Conservation (phyloP, 1,140 invertebrate species). For the Aricia agestis region DNA sequence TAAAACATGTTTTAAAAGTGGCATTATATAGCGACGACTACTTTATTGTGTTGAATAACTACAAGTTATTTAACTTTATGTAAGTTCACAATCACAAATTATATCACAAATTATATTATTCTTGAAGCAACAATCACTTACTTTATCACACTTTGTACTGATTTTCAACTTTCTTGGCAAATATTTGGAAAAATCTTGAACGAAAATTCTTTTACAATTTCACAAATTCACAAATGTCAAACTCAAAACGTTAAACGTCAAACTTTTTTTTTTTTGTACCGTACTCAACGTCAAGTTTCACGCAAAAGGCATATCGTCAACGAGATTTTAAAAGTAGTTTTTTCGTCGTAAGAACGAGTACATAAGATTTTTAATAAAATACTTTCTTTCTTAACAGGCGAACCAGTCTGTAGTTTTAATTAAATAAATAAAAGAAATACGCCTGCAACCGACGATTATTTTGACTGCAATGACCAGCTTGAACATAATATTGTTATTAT, state of each 20-base stretch:
- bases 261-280: slow-evolving; percentile 47
- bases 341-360: too few relatives aligned
- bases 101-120: not conserved
- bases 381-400: too few relatives aligned
- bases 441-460: slow-evolving; percentile 30
- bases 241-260: slow-evolving; percentile 1
- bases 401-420: too few relatives aligned
- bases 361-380: too few relatives aligned
- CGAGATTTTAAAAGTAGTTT: slow-evolving; percentile 27
- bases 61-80: not conserved
- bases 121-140: not conserved
- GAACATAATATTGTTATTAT: slow-evolving; percentile 29
- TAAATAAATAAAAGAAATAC: not conserved
- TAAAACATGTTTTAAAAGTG: not conserved
- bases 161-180: not conserved
- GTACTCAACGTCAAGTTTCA: slow-evolving; percentile 40
- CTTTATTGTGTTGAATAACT: not conserved
- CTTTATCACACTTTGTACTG: not conserved
- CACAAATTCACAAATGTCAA: slow-evolving; percentile 47
- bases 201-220: not conserved
- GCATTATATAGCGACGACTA: too few relatives aligned
- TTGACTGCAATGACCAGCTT: slow-evolving; percentile 56
- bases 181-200: not conserved
- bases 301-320: slow-evolving; percentile 10
- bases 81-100: not conserved